Evolutionary conservation across 2,113 vertebrate species (phyloP).

Genomic region (Illadopsis cleaveri): DNA sequence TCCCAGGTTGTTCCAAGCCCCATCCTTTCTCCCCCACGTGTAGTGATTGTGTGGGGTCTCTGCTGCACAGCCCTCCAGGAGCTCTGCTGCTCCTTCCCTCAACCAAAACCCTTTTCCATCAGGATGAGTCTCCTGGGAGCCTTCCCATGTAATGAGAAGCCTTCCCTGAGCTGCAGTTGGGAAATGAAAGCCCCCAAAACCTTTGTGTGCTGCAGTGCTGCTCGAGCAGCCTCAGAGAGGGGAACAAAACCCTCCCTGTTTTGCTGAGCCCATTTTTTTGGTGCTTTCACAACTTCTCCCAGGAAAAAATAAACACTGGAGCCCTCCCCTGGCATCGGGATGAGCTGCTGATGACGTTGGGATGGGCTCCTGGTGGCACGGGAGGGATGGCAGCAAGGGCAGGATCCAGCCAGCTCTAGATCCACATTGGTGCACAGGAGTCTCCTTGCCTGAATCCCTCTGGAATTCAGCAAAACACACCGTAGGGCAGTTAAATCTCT

Average conservation of each 20-base stretch:
- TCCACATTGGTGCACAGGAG: accelerated
- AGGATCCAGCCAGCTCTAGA: not conserved
- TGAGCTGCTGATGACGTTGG: accelerated
- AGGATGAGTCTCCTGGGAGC: not conserved
- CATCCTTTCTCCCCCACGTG: accelerated
- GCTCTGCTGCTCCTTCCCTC: not conserved
- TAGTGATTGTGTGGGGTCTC: not conserved
- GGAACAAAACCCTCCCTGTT: not conserved
- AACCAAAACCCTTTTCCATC: not conserved
- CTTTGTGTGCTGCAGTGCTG: not conserved
- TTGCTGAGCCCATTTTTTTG: not conserved
- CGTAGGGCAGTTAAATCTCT: not conserved
- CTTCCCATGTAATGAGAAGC: not conserved
- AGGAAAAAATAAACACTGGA: not conserved
- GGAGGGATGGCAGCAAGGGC: not conserved
- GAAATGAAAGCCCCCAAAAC: not conserved
- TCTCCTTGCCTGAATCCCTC: not conserved
- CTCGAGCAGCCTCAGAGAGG: not conserved
- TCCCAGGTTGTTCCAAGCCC: not conserved
- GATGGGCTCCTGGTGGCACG: not conserved
- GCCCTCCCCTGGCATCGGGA: not conserved
- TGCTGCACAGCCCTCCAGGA: not conserved
- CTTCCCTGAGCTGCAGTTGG: not conserved
- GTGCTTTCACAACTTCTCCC: not conserved
- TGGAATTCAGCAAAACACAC: not conserved